Base-by-base conservation (phyloP, 2,797 vertebrate species). In the Coregonus ussuriensis region DNA sequence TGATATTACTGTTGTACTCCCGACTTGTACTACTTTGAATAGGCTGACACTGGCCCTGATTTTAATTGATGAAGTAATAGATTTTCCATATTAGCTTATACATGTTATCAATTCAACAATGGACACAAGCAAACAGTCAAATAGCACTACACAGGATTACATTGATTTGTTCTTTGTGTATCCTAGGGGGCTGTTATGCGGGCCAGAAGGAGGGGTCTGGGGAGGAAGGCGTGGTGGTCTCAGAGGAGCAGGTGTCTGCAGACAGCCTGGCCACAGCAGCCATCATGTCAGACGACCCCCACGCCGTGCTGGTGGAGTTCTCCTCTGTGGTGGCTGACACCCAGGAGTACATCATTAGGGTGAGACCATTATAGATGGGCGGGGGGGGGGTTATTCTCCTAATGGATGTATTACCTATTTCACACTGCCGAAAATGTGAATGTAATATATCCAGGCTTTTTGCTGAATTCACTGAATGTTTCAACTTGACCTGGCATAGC, bases 271-370 rank as follows among this genome's bases (percentile, higher is more conserved):
- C 95, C 0, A 82, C 91, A 13, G 90, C 95, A 0, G 84, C 96
- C 0, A 94, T 98, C 3, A 93, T 97, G 2, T 89, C 96, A 0
- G 97, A 98, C 4, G 97, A 99, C 77, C 96, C 98, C 2, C 97
- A 98, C 6, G 96, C 97, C 0, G 95, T 99, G 25, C 86, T 99
- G 88, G 98, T 99, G 11, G 98, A 99, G 90, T 99, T 99, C 66
- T 99, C 98, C 0, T 99, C 98, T 0, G 95, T 99, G 85, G 98
- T 99, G 89, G 98, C 98, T 0, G 96, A 99, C 85, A 99, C 98
- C 18, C 98, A 99, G 91, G 98, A 99, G 81, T 99, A 99, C 84
- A 99, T 99, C 83, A 98, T 99, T 3, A 95, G 98, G 95, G 98
- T 99, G 87, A 86, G 82, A 73, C 14, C 4, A 11, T 63, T 13